Evolutionary conservation across 2,797 vertebrate genomes (phyloP).

Genomic region (Ceyx erithaca): DNA sequence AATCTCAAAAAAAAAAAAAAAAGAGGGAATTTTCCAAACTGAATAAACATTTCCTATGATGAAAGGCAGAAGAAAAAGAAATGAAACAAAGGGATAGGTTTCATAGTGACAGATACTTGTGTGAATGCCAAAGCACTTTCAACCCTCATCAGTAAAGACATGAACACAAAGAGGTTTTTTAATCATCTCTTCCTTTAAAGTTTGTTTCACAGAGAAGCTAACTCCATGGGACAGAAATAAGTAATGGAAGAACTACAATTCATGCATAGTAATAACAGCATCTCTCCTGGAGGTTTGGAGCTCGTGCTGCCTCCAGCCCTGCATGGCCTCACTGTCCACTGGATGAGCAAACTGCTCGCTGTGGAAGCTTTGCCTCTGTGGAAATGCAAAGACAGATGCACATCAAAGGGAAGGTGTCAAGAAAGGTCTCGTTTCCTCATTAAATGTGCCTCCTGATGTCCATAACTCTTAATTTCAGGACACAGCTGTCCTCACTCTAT

Average conservation of each 20-base stretch:
- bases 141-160: not conserved
- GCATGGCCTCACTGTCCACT: not conserved
- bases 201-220: not conserved
- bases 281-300: not conserved
- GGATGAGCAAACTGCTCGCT: not conserved
- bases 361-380: not conserved
- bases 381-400: not conserved
- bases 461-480: not conserved
- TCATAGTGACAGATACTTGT: not conserved
- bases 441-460: not conserved
- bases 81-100: not conserved
- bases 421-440: not conserved
- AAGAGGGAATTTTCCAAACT: constrained; percentile 39
- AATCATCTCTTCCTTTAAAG: not conserved
- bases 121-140: not conserved
- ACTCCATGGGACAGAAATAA: not conserved
- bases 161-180: not conserved
- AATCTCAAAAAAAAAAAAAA: not conserved
- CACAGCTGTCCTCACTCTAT: not conserved
- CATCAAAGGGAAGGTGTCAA: not conserved
- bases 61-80: constrained; percentile 22
- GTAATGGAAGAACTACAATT: not conserved
- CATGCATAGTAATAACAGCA: not conserved
- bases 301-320: not conserved
- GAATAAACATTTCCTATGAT: constrained; percentile 36